Base-by-base conservation (phyloP, 2,888 invertebrate species). In the Agonopterix subpropinquella region DNA sequence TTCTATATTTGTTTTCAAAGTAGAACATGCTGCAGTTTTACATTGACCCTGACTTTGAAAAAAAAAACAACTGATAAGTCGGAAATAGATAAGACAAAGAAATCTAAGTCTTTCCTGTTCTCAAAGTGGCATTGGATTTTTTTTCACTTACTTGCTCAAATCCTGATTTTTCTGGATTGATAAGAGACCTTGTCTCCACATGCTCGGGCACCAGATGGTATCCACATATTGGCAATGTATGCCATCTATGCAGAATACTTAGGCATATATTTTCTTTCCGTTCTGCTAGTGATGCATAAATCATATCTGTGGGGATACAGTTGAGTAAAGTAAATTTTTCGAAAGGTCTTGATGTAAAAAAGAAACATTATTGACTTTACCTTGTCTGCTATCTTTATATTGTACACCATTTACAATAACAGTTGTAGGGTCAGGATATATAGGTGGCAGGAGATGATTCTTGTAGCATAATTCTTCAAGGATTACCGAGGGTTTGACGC, bases 181-280 rank as follows among this genome's bases (percentile, higher is more conserved):
- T 94, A 10, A 98, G 89, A 0, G 94, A 90, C 48, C 98, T 90
- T 0, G 95, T 95, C 78, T 98, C 98, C 5, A 98, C 93, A 76
- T 98, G 97, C 72, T 98, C 97, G 0, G 96, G 96, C 0, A 98
- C 95, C 39, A 98, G 77, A 47, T 89, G 81, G 60, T 92, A 92
- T 0, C 96, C 97, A 59, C 94, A 92, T 47, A 93, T 80, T 0
- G 96, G 95, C 52, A 97, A 84, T 51, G 93, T 92, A 2, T 93
- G 86, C 93, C 97, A 93, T 49, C 91, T 90, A 56, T 92, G 92
- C 47, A 98, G 87, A 0, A 93, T 92, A 47, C 90, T 90, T 49
- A 98, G 79, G 43, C 96, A 95, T 52, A 97, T 86, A 15, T 92
- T 90, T 76, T 98, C 94, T 55, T 92, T 91, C 2, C 88, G 73